Base-by-base conservation (phyloP, 2,888 invertebrate genomes). In the Volucella bombylans region DNA sequence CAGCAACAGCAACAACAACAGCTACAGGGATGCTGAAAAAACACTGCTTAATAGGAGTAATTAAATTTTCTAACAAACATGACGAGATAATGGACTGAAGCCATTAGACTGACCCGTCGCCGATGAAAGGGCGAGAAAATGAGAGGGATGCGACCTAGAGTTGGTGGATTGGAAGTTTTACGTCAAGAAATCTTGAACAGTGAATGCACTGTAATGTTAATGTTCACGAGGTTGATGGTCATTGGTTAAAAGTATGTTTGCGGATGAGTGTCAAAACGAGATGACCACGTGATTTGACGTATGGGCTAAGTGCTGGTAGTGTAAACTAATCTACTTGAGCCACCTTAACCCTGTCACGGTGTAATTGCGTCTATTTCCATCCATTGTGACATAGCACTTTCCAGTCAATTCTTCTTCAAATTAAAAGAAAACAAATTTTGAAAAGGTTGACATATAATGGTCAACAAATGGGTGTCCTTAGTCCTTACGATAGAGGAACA, bases 51-150 rank as follows among this genome's bases (percentile, higher is more conserved):
- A 90, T 90, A 90, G 90, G 88, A 90, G 90, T 90, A 90, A 90
- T 90, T 90, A 91, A 91, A 90, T 90, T 90, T 90, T 87, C 89
- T 89, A 90, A 89, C 90, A 91, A 90, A 90, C 90, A 90, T 90
- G 90, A 90, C 90, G 90, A 91, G 91, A 91, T 90, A 90, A 90
- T 90, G 90, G 91, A 90, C 90, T 88, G 88, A 88, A 89, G 89
- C 90, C 90, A 90, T 91, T 91, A 91, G 88, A 87, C 82, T 81
- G 85, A 81, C 85, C 82, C 74, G 73, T 77, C 76, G 69, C 43
- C 64, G 23, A 15, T n/a, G 43, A 50, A 85, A 77, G 78, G 86
- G 15, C 65, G 87, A 73, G 87, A 86, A 87, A 71, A 68, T 76
- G 85, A 87, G 86, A 81, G 54, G 82, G 83, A 23, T 65, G 71